A percentile compares a stretch with the other conserved stretches of the same genome.
Conservation (phyloP, 1,140 invertebrate species). For the Chrysomallon squamiferum region DNA sequence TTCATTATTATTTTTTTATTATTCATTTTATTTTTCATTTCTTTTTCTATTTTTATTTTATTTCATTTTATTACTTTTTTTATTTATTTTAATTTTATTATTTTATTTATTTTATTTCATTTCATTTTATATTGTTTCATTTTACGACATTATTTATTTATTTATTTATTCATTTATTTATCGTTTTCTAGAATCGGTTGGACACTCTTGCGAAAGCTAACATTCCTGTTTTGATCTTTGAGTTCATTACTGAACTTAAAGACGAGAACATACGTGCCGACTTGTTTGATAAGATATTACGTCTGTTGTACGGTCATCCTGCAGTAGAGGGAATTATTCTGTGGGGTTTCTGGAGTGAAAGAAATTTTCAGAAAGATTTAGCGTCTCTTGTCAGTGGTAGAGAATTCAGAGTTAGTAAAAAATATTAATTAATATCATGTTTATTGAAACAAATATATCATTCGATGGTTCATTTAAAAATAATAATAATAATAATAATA, state of each 20-base stretch:
- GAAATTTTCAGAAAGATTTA: not conserved
- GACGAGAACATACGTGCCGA: slow-evolving; percentile 35
- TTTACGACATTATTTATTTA: too few relatives aligned
- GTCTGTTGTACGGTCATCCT: slow-evolving; percentile 25
- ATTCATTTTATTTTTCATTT: too few relatives aligned
- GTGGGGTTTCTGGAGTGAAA: slow-evolving; percentile 32
- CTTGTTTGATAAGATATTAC: slow-evolving; percentile 20
- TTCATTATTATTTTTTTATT: too few relatives aligned
- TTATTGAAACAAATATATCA: too few relatives aligned
- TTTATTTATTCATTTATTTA: too few relatives aligned
- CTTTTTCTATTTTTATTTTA: too few relatives aligned
- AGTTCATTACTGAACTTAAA: slow-evolving; percentile 24
- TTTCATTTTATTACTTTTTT: too few relatives aligned
- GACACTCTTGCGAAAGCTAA: slow-evolving; percentile 34
- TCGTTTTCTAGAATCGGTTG: slow-evolving; percentile 38
- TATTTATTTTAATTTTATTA: too few relatives aligned
- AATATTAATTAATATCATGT: too few relatives aligned
- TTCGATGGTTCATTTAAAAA: too few relatives aligned
- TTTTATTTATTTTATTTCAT: slow-evolving; percentile 6
- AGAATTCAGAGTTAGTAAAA: slow-evolving; percentile 3
- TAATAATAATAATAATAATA: too few relatives aligned
- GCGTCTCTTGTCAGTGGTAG: slow-evolving; percentile 19
- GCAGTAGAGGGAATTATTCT: slow-evolving; percentile 32
- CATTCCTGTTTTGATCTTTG: slow-evolving; percentile 43
- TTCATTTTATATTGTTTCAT: too few relatives aligned